Conservation (phyloP, 2,888 invertebrate species). For the Heliconius erato region DNA sequence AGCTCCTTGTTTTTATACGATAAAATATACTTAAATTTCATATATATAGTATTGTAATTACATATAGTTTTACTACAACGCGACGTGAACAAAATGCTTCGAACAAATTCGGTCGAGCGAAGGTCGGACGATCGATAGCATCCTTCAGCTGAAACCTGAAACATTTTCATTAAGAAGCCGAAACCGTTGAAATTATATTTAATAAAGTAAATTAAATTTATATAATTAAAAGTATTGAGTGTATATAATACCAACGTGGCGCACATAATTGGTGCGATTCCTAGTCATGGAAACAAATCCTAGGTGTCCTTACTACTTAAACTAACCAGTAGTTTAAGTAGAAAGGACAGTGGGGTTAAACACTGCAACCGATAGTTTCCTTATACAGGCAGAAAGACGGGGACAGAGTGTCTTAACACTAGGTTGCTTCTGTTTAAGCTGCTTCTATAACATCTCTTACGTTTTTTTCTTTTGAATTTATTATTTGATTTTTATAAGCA, state of each 20-base stretch:
- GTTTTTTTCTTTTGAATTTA: no score
- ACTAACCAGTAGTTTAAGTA: neutral
- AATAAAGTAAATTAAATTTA: neutral
- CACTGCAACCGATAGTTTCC: neutral
- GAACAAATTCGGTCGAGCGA: constrained; percentile 38
- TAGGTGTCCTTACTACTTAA: neutral
- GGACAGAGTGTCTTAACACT: neutral
- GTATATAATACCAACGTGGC: neutral
- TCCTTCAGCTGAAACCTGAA: constrained; percentile 5
- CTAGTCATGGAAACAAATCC: neutral
- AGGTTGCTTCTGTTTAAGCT: neutral
- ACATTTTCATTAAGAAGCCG: constrained; percentile 31
- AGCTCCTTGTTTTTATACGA: neutral
- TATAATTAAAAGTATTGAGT: neutral
- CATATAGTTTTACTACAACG: constrained; percentile 26
- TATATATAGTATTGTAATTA: constrained; percentile 9
- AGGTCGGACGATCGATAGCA: constrained; percentile 49
- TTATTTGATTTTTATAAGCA: neutral
- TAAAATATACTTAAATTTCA: neutral
- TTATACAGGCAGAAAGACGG: neutral
- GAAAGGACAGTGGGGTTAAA: neutral
- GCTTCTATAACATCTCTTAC: neutral
- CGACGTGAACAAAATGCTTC: constrained; percentile 38
- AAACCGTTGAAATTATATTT: constrained; percentile 10
- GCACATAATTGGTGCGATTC: neutral